Evolutionary conservation across 2,797 vertebrate genomes (phyloP).

Genomic region (Remorina albescens): DNA sequence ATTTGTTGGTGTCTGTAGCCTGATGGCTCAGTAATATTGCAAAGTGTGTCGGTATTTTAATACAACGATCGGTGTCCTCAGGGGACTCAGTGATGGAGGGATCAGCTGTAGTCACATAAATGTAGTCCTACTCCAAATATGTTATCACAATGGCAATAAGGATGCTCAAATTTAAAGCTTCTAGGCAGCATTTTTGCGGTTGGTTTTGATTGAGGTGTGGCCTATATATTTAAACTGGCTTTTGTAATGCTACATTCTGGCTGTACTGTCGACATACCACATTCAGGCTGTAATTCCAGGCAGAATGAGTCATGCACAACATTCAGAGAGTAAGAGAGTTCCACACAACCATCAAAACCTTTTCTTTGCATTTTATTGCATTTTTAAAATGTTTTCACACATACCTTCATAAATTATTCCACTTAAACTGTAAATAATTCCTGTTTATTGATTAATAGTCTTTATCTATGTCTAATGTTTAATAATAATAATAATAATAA

Average conservation of each 20-base stretch:
- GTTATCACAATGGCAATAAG: not conserved
- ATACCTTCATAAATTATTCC: too few relatives aligned
- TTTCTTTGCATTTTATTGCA: not conserved
- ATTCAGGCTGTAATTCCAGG: not conserved
- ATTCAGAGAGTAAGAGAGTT: not conserved
- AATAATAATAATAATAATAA: not conserved
- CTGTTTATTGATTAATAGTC: not conserved
- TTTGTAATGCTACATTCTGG: conserved; percentile 1
- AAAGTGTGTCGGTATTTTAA: not conserved
- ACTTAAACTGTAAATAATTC: not conserved
- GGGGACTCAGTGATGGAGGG: not conserved
- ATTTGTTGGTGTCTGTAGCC: not conserved
- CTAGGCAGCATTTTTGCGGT: not conserved
- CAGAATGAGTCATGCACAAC: conserved; percentile 1
- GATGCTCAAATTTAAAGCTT: not conserved
- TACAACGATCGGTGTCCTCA: not conserved
- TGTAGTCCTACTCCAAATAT: not conserved
- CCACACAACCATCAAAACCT: not conserved
- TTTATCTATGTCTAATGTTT: not conserved
- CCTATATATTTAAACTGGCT: too few relatives aligned
- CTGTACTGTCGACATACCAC: not conserved
- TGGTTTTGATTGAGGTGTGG: too few relatives aligned
- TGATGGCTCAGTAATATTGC: not conserved
- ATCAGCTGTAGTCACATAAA: not conserved
- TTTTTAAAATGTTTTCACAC: not conserved